Conservation (phyloP, 2,113 vertebrate genomes). For the Eurypyga helias region DNA sequence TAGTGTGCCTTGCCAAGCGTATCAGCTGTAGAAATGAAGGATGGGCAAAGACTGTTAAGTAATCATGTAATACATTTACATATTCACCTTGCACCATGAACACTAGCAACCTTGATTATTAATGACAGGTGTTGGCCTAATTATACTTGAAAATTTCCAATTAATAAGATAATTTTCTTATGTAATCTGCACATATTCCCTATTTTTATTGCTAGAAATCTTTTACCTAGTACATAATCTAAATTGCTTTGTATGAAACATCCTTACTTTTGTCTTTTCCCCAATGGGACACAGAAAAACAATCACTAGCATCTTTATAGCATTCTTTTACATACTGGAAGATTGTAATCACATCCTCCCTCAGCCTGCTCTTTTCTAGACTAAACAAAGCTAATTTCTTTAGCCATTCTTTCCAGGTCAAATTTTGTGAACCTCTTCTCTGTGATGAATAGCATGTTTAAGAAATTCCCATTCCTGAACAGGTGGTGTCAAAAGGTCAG, state of each 20-base stretch:
- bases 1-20: neutral
- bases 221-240: neutral
- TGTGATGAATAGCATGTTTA: neutral
- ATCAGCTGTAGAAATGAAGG: neutral
- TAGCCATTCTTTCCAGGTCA: slow-evolving; percentile 61
- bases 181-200: neutral
- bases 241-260: neutral
- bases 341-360: slow-evolving; percentile 52
- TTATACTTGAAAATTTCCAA: neutral
- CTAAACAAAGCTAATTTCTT: slow-evolving; percentile 63
- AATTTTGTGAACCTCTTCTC: slow-evolving; percentile 48
- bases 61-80: neutral
- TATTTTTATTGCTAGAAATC: neutral
- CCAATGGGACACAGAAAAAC: neutral
- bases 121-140: neutral
- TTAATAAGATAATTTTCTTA: neutral
- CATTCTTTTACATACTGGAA: slow-evolving; percentile 16
- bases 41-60: neutral
- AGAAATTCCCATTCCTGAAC: slow-evolving; percentile 28
- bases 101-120: neutral
- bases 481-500: slow-evolving; percentile 49
- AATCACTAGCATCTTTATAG: neutral
- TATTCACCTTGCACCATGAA: neutral
- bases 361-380: slow-evolving; percentile 37
- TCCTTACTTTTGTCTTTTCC: neutral